A percentile compares a stretch with the other conserved stretches of the same genome.
Conservation (phyloP, 2,888 invertebrate species). For the Meandrusa payeni region DNA sequence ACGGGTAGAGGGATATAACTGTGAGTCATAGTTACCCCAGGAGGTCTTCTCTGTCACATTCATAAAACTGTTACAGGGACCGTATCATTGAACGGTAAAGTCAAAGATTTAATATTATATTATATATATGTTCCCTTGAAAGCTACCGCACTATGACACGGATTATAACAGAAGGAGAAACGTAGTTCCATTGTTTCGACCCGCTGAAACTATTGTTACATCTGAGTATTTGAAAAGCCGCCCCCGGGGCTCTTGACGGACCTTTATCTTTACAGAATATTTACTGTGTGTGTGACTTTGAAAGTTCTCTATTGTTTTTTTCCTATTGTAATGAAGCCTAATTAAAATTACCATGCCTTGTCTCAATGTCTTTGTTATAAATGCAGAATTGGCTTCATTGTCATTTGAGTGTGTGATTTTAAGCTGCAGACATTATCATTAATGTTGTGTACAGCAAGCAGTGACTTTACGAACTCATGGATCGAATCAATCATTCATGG, state of each 20-base stretch:
- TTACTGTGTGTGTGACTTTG: conserved; percentile 5
- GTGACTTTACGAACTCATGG: no score
- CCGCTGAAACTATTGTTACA: conserved; percentile 4
- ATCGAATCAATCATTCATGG: no score
- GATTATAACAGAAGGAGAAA: conserved; percentile 7
- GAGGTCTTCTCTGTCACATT: conserved; percentile 1
- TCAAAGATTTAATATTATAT: no score
- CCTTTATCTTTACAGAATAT: conserved; percentile 1
- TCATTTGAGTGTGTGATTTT: no score
- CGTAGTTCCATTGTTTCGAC: not conserved
- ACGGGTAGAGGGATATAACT: no score
- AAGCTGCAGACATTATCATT: no score
- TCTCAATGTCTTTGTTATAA: no score
- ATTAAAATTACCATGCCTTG: conserved; percentile 1
- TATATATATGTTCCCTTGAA: not conserved
- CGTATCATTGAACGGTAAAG: no score
- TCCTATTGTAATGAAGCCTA: conserved; percentile 4
- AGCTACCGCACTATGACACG: not conserved
- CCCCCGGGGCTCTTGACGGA: not conserved
- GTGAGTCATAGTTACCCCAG: conserved; percentile 2
- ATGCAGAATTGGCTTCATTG: no score
- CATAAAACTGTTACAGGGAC: conserved; percentile 1
- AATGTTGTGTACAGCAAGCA: no score
- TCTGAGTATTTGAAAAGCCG: not conserved
- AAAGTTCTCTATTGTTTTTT: conserved; percentile 2